phyloP scores from a whole-genome alignment of 2,797 vertebrate species.

The Linurgus olivaceus region DNA sequence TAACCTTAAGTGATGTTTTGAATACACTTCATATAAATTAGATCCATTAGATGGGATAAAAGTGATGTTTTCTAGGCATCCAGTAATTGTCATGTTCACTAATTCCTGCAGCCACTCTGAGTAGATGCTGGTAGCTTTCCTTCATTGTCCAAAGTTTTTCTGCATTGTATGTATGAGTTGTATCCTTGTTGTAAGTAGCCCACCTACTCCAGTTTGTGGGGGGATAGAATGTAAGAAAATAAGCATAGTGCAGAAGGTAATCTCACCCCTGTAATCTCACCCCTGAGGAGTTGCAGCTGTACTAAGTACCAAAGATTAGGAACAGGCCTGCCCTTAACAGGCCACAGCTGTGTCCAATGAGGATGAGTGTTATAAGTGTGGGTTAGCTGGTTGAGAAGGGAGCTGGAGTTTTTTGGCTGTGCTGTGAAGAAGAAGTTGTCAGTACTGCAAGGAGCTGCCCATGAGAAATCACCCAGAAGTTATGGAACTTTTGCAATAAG shows the following conservation, averaged over 20 bases:
- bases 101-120: conserved; percentile 2
- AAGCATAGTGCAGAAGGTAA: background rate
- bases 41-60: conserved; percentile 9
- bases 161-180: background rate
- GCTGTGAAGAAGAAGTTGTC: too few relatives aligned
- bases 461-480: background rate
- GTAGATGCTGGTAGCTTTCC: background rate
- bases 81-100: background rate
- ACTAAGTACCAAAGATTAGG: background rate
- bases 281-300: background rate
- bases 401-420: background rate
- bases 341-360: background rate
- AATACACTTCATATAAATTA: conserved; percentile 49
- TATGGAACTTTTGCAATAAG: background rate
- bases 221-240: background rate
- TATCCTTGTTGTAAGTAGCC: background rate
- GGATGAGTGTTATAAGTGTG: background rate
- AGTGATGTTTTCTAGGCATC: conserved; percentile 7
- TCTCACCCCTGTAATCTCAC: too few relatives aligned
- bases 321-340: background rate
- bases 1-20: conserved; percentile 59
- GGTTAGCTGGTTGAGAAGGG: background rate
- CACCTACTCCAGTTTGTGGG: background rate
- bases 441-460: background rate
- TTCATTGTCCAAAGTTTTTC: background rate